Conservation (phyloP, 2,888 invertebrate species). For the Acanthacorydalis orientalis region DNA sequence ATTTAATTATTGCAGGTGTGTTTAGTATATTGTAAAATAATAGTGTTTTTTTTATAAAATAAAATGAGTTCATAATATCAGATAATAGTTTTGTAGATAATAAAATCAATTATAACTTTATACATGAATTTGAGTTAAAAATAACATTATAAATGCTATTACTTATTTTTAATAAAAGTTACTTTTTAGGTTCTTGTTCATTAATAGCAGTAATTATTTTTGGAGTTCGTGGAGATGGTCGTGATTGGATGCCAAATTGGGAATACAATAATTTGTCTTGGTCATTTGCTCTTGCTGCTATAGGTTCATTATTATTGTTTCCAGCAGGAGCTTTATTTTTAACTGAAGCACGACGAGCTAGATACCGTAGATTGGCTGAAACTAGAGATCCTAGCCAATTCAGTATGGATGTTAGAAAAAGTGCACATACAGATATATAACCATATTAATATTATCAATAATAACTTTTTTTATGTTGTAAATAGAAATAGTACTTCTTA, state of each 20-base stretch:
- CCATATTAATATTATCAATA: neutral
- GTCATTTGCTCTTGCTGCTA: constrained; percentile 76
- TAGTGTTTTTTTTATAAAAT: neutral
- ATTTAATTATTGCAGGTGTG: constrained; percentile 48
- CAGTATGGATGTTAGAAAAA: constrained; percentile 47
- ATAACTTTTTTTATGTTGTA: too few species aligned
- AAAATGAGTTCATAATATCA: too few species aligned
- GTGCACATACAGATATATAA: constrained; percentile 53
- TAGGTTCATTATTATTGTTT: constrained; percentile 59
- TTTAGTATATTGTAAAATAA: too few species aligned
- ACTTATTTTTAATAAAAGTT: constrained; percentile 2
- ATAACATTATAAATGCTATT: neutral
- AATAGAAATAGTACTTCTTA: neutral
- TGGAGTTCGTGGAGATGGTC: constrained; percentile 75
- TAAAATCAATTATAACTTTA: too few species aligned
- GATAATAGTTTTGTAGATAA: too few species aligned
- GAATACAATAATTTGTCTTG: constrained; percentile 89
- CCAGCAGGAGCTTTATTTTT: constrained; percentile 67
- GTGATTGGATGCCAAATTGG: constrained; percentile 94
- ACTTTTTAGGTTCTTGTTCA: constrained; percentile 51
- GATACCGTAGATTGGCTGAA: constrained; percentile 54
- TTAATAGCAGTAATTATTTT: constrained; percentile 74
- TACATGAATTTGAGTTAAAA: too few species aligned
- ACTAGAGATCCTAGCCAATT: constrained; percentile 41
- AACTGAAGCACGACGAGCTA: constrained; percentile 65